Percentiles rank a stretch among this genome's conserved stretches.
phyloP scores from a whole-genome alignment of 2,113 vertebrate genomes.

The Pachyramphus minor region DNA sequence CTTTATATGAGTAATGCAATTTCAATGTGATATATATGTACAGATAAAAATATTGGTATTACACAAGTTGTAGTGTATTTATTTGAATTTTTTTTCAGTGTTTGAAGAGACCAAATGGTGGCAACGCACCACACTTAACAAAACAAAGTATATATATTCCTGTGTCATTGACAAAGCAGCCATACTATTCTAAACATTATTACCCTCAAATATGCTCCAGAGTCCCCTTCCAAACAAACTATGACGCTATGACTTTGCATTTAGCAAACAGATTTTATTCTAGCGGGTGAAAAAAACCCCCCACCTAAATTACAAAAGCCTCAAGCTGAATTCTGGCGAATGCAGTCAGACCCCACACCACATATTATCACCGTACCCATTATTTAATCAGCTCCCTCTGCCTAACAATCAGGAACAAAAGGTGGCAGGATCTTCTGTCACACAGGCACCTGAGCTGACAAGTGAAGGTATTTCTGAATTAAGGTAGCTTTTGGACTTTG shows the following conservation, averaged over 20 bases:
- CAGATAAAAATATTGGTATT: neutral
- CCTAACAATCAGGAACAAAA: neutral
- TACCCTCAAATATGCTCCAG: neutral
- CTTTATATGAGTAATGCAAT: neutral
- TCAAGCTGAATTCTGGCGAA: neutral
- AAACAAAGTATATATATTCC: neutral
- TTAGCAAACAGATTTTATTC: neutral
- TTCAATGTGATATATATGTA: neutral
- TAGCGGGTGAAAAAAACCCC: fast-evolving
- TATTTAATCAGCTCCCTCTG: neutral
- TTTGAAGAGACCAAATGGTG: neutral
- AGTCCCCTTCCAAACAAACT: neutral
- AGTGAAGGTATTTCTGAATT: neutral
- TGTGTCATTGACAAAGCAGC: neutral
- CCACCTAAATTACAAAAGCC: neutral
- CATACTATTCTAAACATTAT: neutral
- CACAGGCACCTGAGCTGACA: neutral
- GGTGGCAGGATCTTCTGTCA: neutral
- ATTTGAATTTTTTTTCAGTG: neutral
- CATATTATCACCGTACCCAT: neutral
- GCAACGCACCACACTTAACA: neutral
- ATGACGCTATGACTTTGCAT: neutral
- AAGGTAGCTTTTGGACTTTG: fast-evolving
- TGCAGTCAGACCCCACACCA: neutral
- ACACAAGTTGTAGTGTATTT: neutral